phyloP scores from a whole-genome alignment of 2,113 vertebrate species.

The Aviceda subcristata region DNA sequence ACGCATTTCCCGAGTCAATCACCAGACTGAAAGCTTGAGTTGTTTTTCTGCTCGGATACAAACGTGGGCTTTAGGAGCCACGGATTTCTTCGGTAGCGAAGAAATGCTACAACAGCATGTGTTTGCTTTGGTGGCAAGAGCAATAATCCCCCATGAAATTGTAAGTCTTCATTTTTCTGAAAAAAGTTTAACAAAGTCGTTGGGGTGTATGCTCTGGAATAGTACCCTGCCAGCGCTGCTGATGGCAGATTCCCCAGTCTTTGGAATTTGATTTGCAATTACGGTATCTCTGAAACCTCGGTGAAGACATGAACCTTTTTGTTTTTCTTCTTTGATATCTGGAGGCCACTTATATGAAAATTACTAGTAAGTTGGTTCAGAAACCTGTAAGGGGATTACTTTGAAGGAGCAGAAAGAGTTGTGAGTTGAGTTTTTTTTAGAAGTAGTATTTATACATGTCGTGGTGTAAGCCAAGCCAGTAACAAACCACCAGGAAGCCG shows the following conservation, averaged over 20 bases:
- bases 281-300: neutral
- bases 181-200: rapidly evolving
- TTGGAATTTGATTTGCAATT: neutral
- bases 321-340: neutral
- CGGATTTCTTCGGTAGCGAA: neutral
- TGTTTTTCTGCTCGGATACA: neutral
- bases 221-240: too few species aligned
- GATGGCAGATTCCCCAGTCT: too few species aligned
- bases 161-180: neutral
- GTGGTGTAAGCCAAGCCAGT: too few species aligned
- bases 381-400: neutral
- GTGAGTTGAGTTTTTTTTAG: neutral
- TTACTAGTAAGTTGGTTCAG: neutral
- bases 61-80: neutral
- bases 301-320: neutral
- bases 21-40: neutral
- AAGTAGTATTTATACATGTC: neutral
- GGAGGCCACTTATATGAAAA: neutral
- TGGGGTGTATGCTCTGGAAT: neutral
- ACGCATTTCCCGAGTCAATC: neutral
- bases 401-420: neutral
- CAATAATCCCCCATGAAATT: neutral
- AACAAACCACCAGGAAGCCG: too few species aligned
- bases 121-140: neutral
- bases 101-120: neutral